Evolutionary conservation across 2,113 vertebrate genomes (phyloP).

Genomic region (Chaenogobius annularis): DNA sequence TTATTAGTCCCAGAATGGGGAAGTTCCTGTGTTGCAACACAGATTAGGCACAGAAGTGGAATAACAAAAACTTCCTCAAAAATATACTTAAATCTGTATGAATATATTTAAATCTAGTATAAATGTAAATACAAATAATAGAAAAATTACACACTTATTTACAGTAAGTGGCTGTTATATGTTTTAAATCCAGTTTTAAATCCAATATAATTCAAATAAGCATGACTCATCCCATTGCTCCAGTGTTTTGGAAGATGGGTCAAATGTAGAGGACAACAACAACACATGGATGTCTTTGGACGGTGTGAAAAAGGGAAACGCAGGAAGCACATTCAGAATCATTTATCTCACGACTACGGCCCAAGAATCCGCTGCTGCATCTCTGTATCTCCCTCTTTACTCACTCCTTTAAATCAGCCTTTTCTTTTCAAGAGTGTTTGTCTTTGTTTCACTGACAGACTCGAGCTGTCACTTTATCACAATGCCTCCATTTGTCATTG

Average conservation of each 20-base stretch:
- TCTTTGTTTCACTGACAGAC: conserved; percentile 40
- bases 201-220: too few species aligned
- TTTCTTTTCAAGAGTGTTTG: conserved; percentile 22
- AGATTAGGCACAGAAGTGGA: too few species aligned
- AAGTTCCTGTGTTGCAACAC: too few species aligned
- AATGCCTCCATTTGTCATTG: conserved; percentile 37
- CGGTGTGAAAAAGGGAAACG: background rate
- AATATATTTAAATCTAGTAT: too few species aligned
- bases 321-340: background rate
- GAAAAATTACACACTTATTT: too few species aligned
- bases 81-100: too few species aligned
- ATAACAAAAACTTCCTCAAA: too few species aligned
- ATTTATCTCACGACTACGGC: background rate
- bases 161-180: too few species aligned
- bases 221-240: too few species aligned
- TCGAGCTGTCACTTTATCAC: conserved; percentile 33
- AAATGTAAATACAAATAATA: too few species aligned
- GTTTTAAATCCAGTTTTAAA: too few species aligned
- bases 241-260: background rate
- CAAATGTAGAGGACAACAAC: background rate
- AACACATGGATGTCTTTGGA: background rate
- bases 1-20: too few species aligned
- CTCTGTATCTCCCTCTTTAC: conserved; percentile 14
- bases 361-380: background rate
- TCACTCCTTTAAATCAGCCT: conserved; percentile 6